Evolutionary conservation across 2,888 invertebrate species (phyloP).

Genomic region (Prenolepis imparis): DNA sequence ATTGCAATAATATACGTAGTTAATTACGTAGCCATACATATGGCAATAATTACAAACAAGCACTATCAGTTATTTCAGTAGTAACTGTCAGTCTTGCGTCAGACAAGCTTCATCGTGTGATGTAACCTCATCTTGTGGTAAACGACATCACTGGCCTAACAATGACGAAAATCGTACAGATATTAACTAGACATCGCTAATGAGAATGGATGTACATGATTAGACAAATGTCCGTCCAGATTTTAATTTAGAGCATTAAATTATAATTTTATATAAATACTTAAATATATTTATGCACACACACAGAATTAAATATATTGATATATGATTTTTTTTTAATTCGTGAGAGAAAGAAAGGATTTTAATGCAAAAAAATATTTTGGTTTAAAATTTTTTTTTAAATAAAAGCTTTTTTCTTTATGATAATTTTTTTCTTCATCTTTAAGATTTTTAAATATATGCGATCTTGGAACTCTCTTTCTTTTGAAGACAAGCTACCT

Average conservation of each 20-base stretch:
- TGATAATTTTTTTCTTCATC: neutral
- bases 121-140: constrained; percentile 22
- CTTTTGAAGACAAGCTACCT: neutral
- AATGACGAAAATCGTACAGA: neutral
- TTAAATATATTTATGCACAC: neutral
- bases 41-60: constrained; percentile 34
- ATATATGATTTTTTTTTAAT: neutral
- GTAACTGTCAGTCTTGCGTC: constrained; percentile 8
- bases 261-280: neutral
- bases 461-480: neutral
- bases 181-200: neutral
- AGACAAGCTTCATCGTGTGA: constrained; percentile 14
- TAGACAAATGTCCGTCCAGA: neutral
- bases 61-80: constrained; percentile 11
- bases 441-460: neutral
- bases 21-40: constrained; percentile 31
- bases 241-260: neutral
- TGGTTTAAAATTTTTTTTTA: neutral
- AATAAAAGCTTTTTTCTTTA: neutral
- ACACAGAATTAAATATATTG: neutral
- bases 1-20: constrained; percentile 1
- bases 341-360: too few relatives aligned
- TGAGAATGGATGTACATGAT: neutral
- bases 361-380: neutral
- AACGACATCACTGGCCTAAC: neutral